Percentiles rank a stretch among this genome's conserved stretches.
These are phyloP conservation scores for Zosterops borbonicus DNA, from an alignment of 2,113 vertebrate species.

Conservation along the genomic window DNA sequence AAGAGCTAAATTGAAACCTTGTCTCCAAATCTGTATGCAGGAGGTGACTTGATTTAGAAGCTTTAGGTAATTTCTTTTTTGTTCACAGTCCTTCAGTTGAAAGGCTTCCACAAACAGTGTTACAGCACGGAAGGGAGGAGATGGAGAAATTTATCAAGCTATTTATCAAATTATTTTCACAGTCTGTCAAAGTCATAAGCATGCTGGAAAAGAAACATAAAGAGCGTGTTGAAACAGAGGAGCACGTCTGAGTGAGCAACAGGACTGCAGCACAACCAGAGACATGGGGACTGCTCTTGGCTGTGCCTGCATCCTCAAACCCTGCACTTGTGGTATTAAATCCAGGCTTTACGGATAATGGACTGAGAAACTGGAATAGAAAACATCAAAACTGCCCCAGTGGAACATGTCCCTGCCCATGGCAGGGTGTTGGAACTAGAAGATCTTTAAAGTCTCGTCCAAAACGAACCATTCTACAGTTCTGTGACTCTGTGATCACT, in stretches of 20 bases:
- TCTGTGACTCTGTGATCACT: not conserved
- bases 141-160: constrained; percentile 55
- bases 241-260: not conserved
- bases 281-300: not conserved
- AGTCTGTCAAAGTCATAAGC: constrained; percentile 33
- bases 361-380: not conserved
- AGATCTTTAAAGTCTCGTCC: not conserved
- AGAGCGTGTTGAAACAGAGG: not conserved
- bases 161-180: constrained; percentile 56
- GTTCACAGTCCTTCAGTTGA: constrained; percentile 43
- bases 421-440: not conserved
- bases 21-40: constrained; percentile 46
- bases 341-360: not conserved
- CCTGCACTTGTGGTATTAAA: not conserved
- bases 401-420: not conserved
- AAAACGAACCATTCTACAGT: not conserved
- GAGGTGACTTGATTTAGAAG: constrained; percentile 49
- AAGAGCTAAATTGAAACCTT: constrained; percentile 49
- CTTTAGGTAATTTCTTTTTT: constrained; percentile 55
- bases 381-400: not conserved
- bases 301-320: not conserved
- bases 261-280: not conserved
- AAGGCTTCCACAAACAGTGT: constrained; percentile 23
- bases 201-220: not conserved
- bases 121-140: constrained; percentile 19